Evolutionary conservation across 2,113 vertebrate species (phyloP).

Genomic region (Amazona guildingii): DNA sequence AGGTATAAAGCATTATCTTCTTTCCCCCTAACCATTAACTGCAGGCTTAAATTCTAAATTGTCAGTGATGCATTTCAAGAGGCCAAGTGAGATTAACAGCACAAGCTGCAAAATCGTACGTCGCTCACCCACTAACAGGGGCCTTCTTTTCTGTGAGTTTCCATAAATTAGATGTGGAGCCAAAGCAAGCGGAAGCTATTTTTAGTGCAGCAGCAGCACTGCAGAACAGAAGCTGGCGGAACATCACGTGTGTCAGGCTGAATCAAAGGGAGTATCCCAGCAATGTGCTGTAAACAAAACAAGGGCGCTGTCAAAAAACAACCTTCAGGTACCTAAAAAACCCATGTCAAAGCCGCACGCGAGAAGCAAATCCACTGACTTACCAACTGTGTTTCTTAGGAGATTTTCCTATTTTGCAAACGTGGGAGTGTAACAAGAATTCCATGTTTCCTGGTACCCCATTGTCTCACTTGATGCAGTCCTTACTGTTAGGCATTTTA

Average conservation of each 20-base stretch:
- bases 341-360: neutral
- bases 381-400: slow-evolving; percentile 6
- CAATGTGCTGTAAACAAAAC: slow-evolving; percentile 91
- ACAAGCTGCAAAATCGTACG: slow-evolving; percentile 57
- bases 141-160: slow-evolving; percentile 81
- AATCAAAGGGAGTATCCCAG: slow-evolving; percentile 93
- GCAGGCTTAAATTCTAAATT: neutral
- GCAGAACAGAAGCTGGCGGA: slow-evolving; percentile 86
- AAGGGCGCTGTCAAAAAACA: slow-evolving; percentile 84
- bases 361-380: neutral
- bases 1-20: neutral
- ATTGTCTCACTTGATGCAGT: neutral
- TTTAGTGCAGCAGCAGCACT: slow-evolving; percentile 84
- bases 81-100: neutral
- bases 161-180: slow-evolving; percentile 90
- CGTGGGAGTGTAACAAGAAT: neutral
- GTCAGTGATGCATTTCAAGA: neutral
- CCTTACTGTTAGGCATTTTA: neutral
- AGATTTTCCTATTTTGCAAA: slow-evolving; percentile 50
- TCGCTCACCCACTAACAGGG: slow-evolving; percentile 65
- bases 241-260: slow-evolving; percentile 83
- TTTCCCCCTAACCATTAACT: neutral
- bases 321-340: slow-evolving; percentile 69
- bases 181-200: slow-evolving; percentile 89
- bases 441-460: neutral